Conservation (phyloP, 1,140 invertebrate genomes). For the Ylistrum balloti region DNA sequence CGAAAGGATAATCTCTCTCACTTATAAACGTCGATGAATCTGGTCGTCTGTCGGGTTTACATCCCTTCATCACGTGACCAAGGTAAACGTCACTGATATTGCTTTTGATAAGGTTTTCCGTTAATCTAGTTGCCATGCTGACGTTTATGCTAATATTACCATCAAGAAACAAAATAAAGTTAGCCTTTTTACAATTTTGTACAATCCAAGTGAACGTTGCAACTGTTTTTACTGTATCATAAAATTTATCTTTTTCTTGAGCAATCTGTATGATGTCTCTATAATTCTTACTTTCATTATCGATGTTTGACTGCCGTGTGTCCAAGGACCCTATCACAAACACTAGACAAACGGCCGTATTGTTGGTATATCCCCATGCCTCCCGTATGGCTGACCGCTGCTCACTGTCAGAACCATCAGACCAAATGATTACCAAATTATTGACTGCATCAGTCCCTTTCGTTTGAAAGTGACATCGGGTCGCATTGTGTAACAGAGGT, state of each 20-base stretch:
- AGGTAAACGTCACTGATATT: background rate
- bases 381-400: constrained; percentile 21
- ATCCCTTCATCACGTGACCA: background rate
- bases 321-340: background rate
- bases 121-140: background rate
- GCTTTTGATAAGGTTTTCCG: background rate
- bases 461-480: background rate
- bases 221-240: background rate
- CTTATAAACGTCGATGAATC: background rate
- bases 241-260: background rate
- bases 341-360: background rate
- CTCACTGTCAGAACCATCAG: background rate
- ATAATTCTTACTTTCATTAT: background rate
- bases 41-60: background rate
- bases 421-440: background rate
- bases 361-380: background rate
- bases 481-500: background rate
- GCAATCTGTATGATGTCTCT: background rate
- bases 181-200: background rate
- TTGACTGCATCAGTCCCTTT: background rate
- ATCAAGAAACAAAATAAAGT: background rate
- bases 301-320: background rate
- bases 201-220: background rate
- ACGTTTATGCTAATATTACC: background rate
- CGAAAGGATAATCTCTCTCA: background rate